Base-by-base conservation (phyloP, 2,888 invertebrate species). In the Yponomeuta plumbellus region DNA sequence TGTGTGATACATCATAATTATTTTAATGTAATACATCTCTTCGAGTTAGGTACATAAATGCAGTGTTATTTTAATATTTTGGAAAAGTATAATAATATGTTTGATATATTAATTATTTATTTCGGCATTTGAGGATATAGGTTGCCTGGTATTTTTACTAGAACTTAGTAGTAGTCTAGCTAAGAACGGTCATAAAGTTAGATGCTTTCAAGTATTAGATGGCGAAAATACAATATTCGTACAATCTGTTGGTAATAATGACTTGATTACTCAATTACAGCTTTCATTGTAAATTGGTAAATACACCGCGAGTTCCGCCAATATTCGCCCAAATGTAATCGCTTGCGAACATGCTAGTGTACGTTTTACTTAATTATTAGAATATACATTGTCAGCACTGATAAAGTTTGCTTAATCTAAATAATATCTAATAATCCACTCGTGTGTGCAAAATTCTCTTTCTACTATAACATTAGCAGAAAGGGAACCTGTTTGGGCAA, bases 1-100 rank as follows among this genome's bases (percentile, higher is more conserved):
- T 84, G 88, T 87, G 89, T 87, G 88, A 90, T 89, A 87, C 82
- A 82, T 80, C 71, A 69, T 72, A 71, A 79, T 79, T 80, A 79
- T 80, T 81, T 80, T 83, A 77, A 78, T 81, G 79, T 83, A 80
- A 80, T 34, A 56, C 8, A 52, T 66, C 80, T 78, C 79, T 80
- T 78, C 80, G 82, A 84, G 87, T 87, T 88, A 88, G 88, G 61
- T 52, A 52, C 44, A 58, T 61, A 22, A 23, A 65, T 11, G 39
- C 56, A 63, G 66, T 61, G 61, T 66, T 66, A 88, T 88, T 80
- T 34, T 34, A 6, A 34, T 34, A 34, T 34, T 34, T 34, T 34
- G 34, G 8, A 8, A 75, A 71, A 74, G 74, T 71, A 70, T 73
- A 76, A 77, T 78, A 76, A 75, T 76, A 78, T 81, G 80, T 85